Percentiles rank a stretch among this genome's conserved stretches.
phyloP scores from a whole-genome alignment of 2,888 invertebrate species.

The Eilema griseolum region DNA sequence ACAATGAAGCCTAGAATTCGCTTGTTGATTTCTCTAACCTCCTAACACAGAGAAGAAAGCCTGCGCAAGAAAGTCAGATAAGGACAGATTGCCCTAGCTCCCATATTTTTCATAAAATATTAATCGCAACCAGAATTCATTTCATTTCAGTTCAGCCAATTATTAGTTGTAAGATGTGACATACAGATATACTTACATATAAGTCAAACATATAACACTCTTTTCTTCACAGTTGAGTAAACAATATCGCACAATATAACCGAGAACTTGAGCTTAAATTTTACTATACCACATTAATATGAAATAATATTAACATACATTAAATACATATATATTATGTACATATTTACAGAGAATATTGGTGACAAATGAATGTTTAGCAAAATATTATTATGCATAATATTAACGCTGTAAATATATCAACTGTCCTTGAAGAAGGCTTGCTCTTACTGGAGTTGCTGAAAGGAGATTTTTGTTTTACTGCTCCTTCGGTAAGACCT shows the following conservation, averaged over 20 bases:
- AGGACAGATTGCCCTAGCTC: too few species aligned
- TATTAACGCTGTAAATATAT: constrained; percentile 26
- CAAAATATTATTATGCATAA: constrained; percentile 21
- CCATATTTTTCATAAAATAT: too few species aligned
- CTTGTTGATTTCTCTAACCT: too few species aligned
- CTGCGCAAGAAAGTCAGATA: too few species aligned
- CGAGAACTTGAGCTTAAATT: not conserved
- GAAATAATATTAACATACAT: not conserved
- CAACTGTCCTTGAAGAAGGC: constrained; percentile 21
- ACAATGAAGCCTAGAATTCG: too few species aligned
- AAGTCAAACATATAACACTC: not conserved
- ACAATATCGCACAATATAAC: not conserved
- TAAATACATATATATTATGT: constrained; percentile 29
- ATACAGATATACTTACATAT: not conserved
- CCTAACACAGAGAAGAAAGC: too few species aligned
- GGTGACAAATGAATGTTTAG: constrained; percentile 18
- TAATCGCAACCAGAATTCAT: too few species aligned
- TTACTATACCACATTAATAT: constrained; percentile 4
- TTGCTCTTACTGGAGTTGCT: constrained; percentile 18
- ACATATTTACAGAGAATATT: constrained; percentile 43
- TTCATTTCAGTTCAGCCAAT: too few species aligned
- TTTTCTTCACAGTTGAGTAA: not conserved
- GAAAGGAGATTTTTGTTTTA: constrained; percentile 44
- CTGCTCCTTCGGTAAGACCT: constrained; percentile 50
- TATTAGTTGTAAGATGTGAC: too few species aligned